These are phyloP conservation scores for Erpornis zantholeuca DNA, from an alignment of 2,113 vertebrate genomes.

Conservation along the genomic window DNA sequence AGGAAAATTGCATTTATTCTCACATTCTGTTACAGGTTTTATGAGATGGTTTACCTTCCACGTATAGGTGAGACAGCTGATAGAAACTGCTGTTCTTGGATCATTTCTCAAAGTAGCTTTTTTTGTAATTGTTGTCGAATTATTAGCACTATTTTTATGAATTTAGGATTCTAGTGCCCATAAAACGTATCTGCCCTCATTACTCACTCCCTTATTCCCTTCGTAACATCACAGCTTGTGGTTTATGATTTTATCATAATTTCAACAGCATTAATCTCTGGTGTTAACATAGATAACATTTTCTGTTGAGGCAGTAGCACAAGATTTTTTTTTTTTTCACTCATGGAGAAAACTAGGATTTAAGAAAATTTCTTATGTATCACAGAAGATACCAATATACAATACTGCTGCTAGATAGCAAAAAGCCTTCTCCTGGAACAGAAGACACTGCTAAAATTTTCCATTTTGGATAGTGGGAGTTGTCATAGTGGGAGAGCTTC, in stretches of 20 bases:
- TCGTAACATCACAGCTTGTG: background rate
- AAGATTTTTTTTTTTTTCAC: background rate
- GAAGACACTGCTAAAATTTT: background rate
- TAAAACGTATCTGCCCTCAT: background rate
- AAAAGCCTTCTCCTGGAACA: background rate
- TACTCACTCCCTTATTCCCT: background rate
- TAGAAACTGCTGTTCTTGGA: background rate
- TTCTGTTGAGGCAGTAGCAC: background rate
- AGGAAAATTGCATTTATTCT: background rate
- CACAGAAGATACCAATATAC: background rate
- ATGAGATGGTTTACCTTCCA: background rate
- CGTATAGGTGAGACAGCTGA: background rate
- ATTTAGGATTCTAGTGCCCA: background rate
- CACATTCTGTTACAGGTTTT: background rate
- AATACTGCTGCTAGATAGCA: background rate
- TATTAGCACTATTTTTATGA: background rate
- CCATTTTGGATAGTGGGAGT: background rate
- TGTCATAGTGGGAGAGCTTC: background rate
- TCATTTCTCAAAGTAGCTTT: background rate
- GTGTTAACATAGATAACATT: background rate
- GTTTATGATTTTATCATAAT: background rate
- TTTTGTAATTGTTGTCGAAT: background rate
- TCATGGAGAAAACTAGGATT: background rate
- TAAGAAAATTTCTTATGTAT: background rate
- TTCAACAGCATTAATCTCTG: background rate